These are phyloP conservation scores for Diachrysia chrysitis DNA, from an alignment of 2,888 invertebrate species.

Conservation along the genomic window DNA sequence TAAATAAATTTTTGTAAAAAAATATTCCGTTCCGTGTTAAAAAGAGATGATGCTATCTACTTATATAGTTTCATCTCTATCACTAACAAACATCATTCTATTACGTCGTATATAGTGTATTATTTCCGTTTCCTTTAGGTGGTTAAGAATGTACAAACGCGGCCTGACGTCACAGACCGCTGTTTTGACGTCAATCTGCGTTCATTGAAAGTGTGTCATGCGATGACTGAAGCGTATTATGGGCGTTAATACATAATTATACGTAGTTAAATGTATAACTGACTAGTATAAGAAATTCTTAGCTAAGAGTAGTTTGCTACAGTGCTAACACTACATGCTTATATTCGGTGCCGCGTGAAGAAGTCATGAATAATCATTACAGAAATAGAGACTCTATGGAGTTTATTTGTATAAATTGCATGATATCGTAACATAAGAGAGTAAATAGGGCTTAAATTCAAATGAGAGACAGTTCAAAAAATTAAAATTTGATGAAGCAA, in stretches of 20 bases:
- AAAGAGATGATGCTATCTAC: background rate
- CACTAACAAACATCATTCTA: background rate
- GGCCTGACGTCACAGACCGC: conserved; percentile 1
- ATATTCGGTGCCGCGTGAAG: background rate
- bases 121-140: conserved; percentile 30
- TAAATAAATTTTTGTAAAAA: no score
- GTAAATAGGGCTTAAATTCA: background rate
- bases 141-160: conserved; percentile 14
- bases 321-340: conserved; percentile 1
- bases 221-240: conserved; percentile 16
- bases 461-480: background rate
- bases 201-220: conserved; percentile 44
- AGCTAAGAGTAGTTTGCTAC: background rate
- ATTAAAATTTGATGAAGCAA: no score
- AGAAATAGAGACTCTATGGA: background rate
- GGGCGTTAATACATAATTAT: background rate
- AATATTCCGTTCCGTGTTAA: no score
- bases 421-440: background rate
- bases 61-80: background rate
- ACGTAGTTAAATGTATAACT: background rate
- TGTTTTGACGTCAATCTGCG: conserved; percentile 36
- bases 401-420: background rate
- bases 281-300: background rate
- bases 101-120: background rate
- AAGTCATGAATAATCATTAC: background rate